phyloP scores from a whole-genome alignment of 2,797 vertebrate species.

The Morelia viridis region DNA sequence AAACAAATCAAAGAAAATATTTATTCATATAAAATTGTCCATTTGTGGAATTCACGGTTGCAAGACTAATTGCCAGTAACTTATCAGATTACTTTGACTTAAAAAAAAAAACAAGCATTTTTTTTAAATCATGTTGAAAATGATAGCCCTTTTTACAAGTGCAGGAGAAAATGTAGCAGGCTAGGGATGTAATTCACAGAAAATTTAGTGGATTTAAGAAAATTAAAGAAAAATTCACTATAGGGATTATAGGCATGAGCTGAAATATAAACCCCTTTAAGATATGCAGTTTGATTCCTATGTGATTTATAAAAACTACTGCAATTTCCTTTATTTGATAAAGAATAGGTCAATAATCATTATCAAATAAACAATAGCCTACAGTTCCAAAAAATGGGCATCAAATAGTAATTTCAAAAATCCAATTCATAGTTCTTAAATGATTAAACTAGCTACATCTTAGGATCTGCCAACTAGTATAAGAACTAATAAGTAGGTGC shows the following conservation, averaged over 20 bases:
- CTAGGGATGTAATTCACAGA: not conserved
- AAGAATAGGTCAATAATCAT: not conserved
- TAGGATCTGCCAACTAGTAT: not conserved
- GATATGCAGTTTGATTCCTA: not conserved
- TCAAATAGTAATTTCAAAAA: not conserved
- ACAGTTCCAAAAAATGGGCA: not conserved
- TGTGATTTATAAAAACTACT: not conserved
- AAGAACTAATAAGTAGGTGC: not conserved
- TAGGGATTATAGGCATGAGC: not conserved
- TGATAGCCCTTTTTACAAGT: not conserved
- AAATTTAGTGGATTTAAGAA: not conserved
- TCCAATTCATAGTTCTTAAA: not conserved
- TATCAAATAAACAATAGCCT: not conserved
- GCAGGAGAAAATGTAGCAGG: not conserved
- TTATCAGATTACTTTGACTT: not conserved
- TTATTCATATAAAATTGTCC: not conserved
- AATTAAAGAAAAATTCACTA: not conserved
- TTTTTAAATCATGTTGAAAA: not conserved
- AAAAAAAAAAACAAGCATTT: not conserved
- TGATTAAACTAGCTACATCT: not conserved
- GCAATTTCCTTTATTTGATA: not conserved
- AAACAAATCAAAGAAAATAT: not conserved
- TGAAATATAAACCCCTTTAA: not conserved
- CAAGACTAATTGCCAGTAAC: not conserved
- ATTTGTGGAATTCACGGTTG: not conserved